These are phyloP conservation scores for Arenaria interpres DNA, from an alignment of 2,113 vertebrate genomes.

Conservation along the genomic window DNA sequence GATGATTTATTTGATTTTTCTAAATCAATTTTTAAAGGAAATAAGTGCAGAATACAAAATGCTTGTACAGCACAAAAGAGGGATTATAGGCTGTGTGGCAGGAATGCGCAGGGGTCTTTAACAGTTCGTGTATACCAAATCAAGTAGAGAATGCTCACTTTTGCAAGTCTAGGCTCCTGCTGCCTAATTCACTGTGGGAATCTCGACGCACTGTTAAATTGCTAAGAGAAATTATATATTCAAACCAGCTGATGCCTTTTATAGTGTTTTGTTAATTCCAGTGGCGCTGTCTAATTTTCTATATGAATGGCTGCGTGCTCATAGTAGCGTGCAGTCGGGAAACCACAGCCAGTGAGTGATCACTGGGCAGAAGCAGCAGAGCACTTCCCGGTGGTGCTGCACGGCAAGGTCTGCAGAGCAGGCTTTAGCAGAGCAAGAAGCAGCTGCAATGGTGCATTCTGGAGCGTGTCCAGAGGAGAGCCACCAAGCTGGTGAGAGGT, in stretches of 20 bases:
- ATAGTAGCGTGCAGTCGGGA: not conserved
- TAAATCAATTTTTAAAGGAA: not conserved
- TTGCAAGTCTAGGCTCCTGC: not conserved
- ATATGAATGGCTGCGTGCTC: not conserved
- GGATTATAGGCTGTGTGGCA: not conserved
- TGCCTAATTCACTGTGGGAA: not conserved
- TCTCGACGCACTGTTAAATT: not conserved
- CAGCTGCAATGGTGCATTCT: not conserved
- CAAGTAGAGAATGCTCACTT: not conserved
- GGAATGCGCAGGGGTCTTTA: not conserved
- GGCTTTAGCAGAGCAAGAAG: not conserved
- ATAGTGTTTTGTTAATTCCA: not conserved
- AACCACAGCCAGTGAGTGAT: not conserved
- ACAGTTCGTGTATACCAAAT: not conserved
- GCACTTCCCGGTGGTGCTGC: not conserved
- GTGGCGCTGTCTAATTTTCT: not conserved
- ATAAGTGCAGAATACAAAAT: not conserved
- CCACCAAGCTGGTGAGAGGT: too few species aligned
- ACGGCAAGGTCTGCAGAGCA: fast-evolving
- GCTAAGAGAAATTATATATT: not conserved
- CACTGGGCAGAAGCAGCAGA: not conserved
- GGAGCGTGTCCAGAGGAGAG: too few species aligned
- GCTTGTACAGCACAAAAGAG: not conserved
- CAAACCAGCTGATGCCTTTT: not conserved
- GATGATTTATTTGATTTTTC: not conserved